Base-by-base conservation (phyloP, 2,113 vertebrate species). In the Jaculus jaculus region DNA sequence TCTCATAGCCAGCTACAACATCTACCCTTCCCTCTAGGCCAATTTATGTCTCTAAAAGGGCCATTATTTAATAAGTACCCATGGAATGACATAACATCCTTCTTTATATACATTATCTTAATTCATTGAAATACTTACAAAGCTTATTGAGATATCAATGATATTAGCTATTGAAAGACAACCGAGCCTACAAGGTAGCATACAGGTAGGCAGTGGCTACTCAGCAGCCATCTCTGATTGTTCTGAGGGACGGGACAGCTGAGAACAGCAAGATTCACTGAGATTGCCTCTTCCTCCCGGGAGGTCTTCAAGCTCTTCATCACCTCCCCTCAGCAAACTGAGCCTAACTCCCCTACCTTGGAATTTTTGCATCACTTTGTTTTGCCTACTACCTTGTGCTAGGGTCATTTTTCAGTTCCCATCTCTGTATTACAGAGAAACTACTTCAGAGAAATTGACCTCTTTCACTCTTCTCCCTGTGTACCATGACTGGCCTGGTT, bases 51-150 rank as follows among this genome's bases (percentile, higher is more conserved):
- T 47, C 32, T 54, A 47, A 66, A 89, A 92, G n/a, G 79, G 69
- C 21, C 66, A 68, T 75, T 72, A 73, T 82, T 72, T 73, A 60
- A 78, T 74, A 80, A 84, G 71, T 94, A 84, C 28, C 61, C 15
- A 65, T 32, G 60, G 51, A 47, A 80, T 65, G 77, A 23, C 23
- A 65, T 80, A 72, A 58, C 12, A 84, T 24, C 7, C 30, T 88
- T 86, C 80, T 81, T 92, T 90, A 42, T 24, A 37, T 26, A 79
- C 21, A n/a, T 78, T 58, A 71, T 66, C 60, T 85, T 51, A 39
- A 79, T 71, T 79, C 30, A 84, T 83, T 78, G 83, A 69, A 79
- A 93, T 42, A 86, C 60, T 91, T 85, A 89, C 30, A 58, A 77
- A 94, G n/a, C 69, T 92, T 54, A 69, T 92, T 75, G 24, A 83